Conservation (phyloP, 2,797 vertebrate genomes). For the Microctenopoma stevenorrisi region DNA sequence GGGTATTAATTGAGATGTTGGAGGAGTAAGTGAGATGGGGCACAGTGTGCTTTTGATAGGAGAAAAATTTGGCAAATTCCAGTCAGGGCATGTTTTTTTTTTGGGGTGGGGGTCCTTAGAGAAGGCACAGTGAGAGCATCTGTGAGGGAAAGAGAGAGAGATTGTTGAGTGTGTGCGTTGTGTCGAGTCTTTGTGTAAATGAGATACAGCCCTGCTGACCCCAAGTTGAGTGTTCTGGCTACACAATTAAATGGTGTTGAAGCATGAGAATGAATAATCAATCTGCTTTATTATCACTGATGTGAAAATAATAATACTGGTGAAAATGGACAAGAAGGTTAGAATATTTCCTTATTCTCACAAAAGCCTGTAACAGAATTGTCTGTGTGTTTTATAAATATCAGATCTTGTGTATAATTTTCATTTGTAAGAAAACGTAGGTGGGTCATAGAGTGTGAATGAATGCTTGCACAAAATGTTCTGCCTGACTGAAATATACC, state of each 20-base stretch:
- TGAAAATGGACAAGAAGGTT: conserved; percentile 51
- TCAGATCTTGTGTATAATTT: conserved; percentile 28
- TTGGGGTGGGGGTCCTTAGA: conserved; percentile 51
- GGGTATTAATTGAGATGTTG: conserved; percentile 87
- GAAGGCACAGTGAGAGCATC: conserved; percentile 52
- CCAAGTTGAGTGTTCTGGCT: conserved; percentile 68
- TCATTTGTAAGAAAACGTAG: background rate
- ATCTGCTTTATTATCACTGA: conserved; percentile 78
- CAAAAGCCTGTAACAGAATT: conserved; percentile 23
- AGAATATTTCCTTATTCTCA: conserved; percentile 54
- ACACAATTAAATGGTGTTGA: conserved; percentile 83
- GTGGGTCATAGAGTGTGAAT: conserved; percentile 2
- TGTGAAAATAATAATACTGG: conserved; percentile 69
- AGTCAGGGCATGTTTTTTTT: conserved; percentile 87
- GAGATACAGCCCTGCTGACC: conserved; percentile 73
- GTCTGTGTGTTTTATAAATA: conserved; percentile 26
- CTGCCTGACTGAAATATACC: conserved; percentile 31
- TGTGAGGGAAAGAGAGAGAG: conserved; percentile 33
- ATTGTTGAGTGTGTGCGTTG: conserved; percentile 20
- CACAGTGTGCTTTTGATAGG: conserved; percentile 73
- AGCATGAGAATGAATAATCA: conserved; percentile 78
- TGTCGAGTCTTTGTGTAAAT: conserved; percentile 62
- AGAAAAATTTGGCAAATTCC: conserved; percentile 76
- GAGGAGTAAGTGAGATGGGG: conserved; percentile 63
- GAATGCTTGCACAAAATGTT: conserved; percentile 26